Conservation (phyloP, 2,797 vertebrate genomes). For the Cyclopterus lumpus region DNA sequence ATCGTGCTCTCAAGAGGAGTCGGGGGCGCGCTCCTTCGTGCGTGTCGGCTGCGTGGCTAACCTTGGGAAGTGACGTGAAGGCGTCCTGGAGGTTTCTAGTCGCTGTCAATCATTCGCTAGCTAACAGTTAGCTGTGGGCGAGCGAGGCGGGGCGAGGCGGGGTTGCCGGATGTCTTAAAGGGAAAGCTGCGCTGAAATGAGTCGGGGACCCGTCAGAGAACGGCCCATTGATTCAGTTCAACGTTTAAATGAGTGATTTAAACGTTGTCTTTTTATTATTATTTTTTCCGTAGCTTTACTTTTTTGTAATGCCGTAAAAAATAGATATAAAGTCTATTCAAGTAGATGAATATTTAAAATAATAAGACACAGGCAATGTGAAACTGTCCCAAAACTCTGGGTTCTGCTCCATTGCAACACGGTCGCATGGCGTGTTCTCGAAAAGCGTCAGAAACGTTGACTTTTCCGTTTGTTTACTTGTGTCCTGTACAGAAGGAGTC, state of each 20-base stretch:
- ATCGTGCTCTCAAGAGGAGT: too few relatives aligned
- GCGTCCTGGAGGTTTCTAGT: slow-evolving; percentile 7
- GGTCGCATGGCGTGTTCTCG: too few relatives aligned
- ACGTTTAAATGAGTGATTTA: background rate
- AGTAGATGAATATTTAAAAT: background rate
- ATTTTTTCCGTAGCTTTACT: too few relatives aligned
- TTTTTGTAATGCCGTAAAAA: background rate
- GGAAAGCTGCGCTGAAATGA: background rate
- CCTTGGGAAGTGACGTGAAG: slow-evolving; percentile 53
- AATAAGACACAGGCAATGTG: background rate
- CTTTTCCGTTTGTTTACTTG: too few relatives aligned
- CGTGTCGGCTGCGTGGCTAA: slow-evolving; percentile 33
- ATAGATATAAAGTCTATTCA: background rate
- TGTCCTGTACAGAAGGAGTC: too few relatives aligned
- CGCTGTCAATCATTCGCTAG: slow-evolving; percentile 54
- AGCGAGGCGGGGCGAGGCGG: background rate
- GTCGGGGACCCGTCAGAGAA: background rate
- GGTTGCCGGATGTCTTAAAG: slow-evolving; percentile 38
- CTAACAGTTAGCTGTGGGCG: background rate
- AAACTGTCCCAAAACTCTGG: background rate
- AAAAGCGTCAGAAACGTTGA: too few relatives aligned
- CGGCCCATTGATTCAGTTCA: too few relatives aligned
- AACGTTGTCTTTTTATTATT: too few relatives aligned
- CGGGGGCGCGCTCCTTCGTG: fast-evolving
- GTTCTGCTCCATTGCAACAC: background rate